These are phyloP conservation scores for Tridacna crocea DNA, from an alignment of 2,888 invertebrate species.

Conservation along the genomic window DNA sequence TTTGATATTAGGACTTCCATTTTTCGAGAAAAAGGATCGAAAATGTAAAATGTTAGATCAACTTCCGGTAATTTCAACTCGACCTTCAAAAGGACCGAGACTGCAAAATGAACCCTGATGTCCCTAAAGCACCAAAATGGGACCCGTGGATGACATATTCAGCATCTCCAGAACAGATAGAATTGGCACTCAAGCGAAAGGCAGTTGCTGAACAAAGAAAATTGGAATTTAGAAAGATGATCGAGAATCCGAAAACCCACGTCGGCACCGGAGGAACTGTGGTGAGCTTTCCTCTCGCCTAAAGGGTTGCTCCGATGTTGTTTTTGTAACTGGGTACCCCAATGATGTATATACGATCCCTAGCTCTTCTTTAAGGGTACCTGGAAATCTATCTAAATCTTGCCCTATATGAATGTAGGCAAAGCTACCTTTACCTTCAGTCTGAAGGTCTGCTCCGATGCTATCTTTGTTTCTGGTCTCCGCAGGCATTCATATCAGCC, in stretches of 20 bases:
- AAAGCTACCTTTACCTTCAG: too few relatives aligned
- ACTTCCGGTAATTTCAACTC: background rate
- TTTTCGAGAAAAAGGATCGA: background rate
- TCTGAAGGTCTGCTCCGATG: too few relatives aligned
- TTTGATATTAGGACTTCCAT: too few relatives aligned
- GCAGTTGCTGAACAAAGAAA: constrained; percentile 29
- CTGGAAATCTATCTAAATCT: too few relatives aligned
- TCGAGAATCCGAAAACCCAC: constrained; percentile 16
- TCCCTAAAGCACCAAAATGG: constrained; percentile 23
- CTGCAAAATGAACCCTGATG: constrained; percentile 6
- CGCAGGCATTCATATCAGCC: too few relatives aligned
- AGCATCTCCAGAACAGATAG: constrained; percentile 21
- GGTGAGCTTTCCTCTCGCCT: too few relatives aligned
- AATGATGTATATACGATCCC: too few relatives aligned
- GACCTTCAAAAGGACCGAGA: background rate
- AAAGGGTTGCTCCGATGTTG: too few relatives aligned
- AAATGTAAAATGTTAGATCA: background rate
- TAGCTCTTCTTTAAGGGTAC: too few relatives aligned
- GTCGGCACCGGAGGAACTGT: constrained; percentile 31
- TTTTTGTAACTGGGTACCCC: too few relatives aligned
- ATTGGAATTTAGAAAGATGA: constrained; percentile 29
- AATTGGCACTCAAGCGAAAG: constrained; percentile 27
- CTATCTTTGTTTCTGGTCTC: too few relatives aligned
- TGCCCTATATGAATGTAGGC: too few relatives aligned
- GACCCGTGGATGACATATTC: constrained; percentile 38